A percentile compares a stretch with the other conserved stretches of the same genome.
Conservation (phyloP, 1,140 invertebrate genomes). For the Episyrphus balteatus region DNA sequence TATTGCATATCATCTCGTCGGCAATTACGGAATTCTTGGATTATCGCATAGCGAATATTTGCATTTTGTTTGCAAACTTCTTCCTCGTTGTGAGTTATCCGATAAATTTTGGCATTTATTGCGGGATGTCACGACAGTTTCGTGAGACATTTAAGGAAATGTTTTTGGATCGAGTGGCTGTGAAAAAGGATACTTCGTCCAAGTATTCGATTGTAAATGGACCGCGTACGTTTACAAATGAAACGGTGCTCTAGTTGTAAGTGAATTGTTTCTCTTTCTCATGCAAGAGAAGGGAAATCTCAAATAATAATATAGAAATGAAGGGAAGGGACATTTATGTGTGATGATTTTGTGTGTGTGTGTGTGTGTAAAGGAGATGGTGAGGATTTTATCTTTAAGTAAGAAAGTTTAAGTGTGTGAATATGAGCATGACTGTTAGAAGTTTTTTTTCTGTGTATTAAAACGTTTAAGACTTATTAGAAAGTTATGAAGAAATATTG, state of each 20-base stretch:
- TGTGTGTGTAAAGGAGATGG: no score
- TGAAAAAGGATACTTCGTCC: conserved; percentile 55
- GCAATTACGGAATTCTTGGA: conserved; percentile 59
- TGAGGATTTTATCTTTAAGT: no score
- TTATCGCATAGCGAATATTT: conserved; percentile 68
- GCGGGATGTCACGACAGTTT: conserved; percentile 88
- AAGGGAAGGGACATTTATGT: no score
- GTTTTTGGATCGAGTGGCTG: conserved; percentile 54
- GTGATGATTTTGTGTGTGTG: no score
- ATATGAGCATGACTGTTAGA: no score
- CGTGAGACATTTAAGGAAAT: conserved; percentile 86
- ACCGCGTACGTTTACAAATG: conserved; percentile 66
- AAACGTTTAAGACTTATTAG: no score
- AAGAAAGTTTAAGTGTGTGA: no score
- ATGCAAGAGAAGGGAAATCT: no score
- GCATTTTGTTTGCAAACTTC: conserved; percentile 82
- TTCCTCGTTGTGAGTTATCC: conserved; percentile 85
- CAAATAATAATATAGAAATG: no score
- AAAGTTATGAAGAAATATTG: no score
- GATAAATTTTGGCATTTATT: conserved; percentile 92
- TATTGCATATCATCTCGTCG: conserved; percentile 71
- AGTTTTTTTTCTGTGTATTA: no score
- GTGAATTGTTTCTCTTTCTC: no score
- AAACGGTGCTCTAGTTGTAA: conserved; percentile 60
- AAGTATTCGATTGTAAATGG: conserved; percentile 69